Conservation (phyloP, 2,888 invertebrate species). For the Iphiclides podalirius region DNA sequence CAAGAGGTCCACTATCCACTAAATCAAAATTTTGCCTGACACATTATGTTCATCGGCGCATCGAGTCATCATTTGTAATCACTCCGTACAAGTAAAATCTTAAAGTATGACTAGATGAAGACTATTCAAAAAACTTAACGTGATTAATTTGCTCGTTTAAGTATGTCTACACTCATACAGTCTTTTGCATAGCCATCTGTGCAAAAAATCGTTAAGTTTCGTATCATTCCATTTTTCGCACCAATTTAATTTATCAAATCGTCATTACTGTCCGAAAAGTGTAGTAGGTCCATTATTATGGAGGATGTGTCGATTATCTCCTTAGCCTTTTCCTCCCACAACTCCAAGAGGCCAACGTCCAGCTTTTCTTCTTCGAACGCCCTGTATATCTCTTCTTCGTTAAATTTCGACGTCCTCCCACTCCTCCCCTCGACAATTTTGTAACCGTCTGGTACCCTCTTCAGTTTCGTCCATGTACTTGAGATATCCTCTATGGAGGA, state of each 20-base stretch:
- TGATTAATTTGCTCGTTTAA: no score
- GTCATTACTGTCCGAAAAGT: conserved; percentile 34
- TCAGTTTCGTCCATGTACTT: conserved; percentile 49
- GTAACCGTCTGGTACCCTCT: conserved; percentile 46
- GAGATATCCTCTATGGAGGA: conserved; percentile 49
- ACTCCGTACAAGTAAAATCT: no score
- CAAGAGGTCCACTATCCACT: no score
- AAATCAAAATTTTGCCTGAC: no score
- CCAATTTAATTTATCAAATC: conserved; percentile 22
- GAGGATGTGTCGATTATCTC: conserved; percentile 29
- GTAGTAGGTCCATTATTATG: conserved; percentile 28
- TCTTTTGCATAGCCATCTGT: no score
- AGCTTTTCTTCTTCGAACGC: conserved; percentile 54
- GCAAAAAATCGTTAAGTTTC: no score
- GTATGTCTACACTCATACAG: no score
- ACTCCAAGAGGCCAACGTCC: conserved; percentile 54
- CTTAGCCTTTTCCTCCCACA: conserved; percentile 44
- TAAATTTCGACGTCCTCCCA: conserved; percentile 35
- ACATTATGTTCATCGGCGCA: no score
- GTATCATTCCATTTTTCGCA: background rate
- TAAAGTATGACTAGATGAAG: no score
- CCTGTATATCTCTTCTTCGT: conserved; percentile 52
- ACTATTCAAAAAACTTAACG: no score
- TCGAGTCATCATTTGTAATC: no score
- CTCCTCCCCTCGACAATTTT: conserved; percentile 37